These are phyloP conservation scores for Aproaerema taeniolella DNA, from an alignment of 2,888 invertebrate genomes.

Conservation along the genomic window DNA sequence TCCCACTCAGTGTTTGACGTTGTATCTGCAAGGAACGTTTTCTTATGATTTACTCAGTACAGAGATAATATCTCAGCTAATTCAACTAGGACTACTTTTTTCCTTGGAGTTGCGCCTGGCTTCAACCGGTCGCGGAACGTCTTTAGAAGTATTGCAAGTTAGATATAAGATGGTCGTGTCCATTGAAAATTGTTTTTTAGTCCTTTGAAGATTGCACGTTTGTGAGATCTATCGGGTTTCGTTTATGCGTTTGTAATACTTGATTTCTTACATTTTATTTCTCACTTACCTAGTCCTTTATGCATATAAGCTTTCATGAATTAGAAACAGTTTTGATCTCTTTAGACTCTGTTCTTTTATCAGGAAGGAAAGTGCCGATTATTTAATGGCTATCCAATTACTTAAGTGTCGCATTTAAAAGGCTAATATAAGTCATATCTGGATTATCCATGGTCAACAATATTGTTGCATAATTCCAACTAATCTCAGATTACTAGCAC, in stretches of 20 bases:
- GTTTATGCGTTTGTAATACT: too few species aligned
- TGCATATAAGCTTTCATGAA: too few species aligned
- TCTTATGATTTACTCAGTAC: conserved; percentile 53
- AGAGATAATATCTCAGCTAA: conserved; percentile 47
- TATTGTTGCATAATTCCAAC: conserved; percentile 1
- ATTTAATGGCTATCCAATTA: too few species aligned
- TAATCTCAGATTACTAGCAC: conserved; percentile 5
- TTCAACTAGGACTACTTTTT: conserved; percentile 48
- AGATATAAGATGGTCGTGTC: conserved; percentile 11
- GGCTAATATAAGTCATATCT: background rate
- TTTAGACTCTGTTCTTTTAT: too few species aligned
- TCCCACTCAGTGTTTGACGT: conserved; percentile 37
- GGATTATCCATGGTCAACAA: background rate
- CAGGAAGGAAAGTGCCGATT: too few species aligned
- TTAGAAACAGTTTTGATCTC: too few species aligned
- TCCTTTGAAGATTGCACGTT: background rate
- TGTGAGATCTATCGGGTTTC: too few species aligned
- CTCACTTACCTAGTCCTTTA: too few species aligned
- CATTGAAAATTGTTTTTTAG: background rate
- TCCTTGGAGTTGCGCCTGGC: conserved; percentile 37
- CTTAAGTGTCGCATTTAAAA: background rate
- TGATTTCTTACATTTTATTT: too few species aligned
- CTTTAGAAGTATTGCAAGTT: conserved; percentile 11
- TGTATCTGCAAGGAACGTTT: conserved; percentile 35
- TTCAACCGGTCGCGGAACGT: conserved; percentile 37